phyloP scores from a whole-genome alignment of 1,140 invertebrate species.

The Achatina immaculata region DNA sequence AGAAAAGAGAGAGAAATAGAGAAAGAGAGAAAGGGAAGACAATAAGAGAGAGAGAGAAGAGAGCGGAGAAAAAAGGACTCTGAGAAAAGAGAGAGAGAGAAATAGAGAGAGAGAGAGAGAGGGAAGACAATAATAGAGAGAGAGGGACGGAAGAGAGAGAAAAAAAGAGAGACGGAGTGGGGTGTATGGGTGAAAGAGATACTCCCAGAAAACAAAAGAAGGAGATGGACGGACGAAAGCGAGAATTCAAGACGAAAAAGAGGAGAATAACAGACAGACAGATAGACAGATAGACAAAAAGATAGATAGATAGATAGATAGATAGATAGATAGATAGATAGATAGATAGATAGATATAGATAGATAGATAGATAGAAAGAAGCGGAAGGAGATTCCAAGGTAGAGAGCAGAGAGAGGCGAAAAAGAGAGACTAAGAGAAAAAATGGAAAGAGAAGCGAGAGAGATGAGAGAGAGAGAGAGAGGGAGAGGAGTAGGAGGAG shows the following conservation, averaged over 20 bases:
- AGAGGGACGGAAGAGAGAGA: neutral
- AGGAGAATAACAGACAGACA: no score
- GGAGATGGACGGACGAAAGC: neutral
- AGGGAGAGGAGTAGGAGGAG: neutral
- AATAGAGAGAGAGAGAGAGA: neutral
- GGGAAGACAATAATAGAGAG: no score
- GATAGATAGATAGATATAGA: no score
- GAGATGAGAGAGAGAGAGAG: no score
- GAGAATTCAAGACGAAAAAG: neutral
- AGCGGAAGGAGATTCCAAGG: no score
- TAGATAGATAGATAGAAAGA: no score
- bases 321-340: no score
- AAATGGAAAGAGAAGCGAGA: no score
- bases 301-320: no score
- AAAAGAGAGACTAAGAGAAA: no score
- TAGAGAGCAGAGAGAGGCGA: no score
- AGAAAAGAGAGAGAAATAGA: constrained; percentile 4
- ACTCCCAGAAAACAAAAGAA: neutral
- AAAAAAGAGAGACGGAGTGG: constrained; percentile 1
- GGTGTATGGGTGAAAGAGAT: neutral
- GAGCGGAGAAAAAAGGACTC: neutral
- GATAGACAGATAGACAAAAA: no score
- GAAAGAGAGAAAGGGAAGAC: constrained; percentile 12
- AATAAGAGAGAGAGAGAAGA: neutral
- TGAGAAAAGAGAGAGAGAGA: constrained; percentile 9